Percentiles rank a stretch among this genome's conserved stretches.
These are phyloP conservation scores for Schizothorax lantsangensis DNA, from an alignment of 2,797 vertebrate genomes.

Conservation along the genomic window DNA sequence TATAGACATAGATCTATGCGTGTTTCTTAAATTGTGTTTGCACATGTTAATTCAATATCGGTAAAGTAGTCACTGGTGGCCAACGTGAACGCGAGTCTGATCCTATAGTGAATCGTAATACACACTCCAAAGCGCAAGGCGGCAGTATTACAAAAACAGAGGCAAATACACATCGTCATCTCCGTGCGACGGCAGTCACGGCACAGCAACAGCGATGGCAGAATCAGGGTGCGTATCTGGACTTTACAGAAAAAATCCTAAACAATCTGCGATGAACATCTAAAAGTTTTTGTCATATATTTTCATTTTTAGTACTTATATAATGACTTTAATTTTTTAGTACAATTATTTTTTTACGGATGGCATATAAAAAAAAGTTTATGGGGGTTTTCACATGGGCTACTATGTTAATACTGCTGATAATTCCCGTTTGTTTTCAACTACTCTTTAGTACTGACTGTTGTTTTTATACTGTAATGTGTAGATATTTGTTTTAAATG, in stretches of 20 bases:
- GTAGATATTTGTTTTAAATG: background rate
- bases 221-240: slow-evolving; percentile 63
- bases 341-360: background rate
- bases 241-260: slow-evolving; percentile 49
- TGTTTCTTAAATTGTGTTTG: background rate
- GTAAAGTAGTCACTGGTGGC: slow-evolving; percentile 8
- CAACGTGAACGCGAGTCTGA: slow-evolving; percentile 1
- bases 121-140: slow-evolving; percentile 38
- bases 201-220: slow-evolving; percentile 55
- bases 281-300: too few relatives aligned
- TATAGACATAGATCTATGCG: background rate
- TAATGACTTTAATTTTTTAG: too few relatives aligned
- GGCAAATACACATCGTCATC: slow-evolving; percentile 46
- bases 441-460: background rate
- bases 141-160: slow-evolving; percentile 28
- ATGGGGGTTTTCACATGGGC: background rate
- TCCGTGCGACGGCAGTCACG: slow-evolving; percentile 42
- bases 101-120: background rate
- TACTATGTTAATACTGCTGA: background rate
- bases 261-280: background rate
- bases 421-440: background rate
- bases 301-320: too few relatives aligned
- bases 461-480: background rate
- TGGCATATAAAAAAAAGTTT: background rate
- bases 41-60: background rate